Evolutionary conservation across 2,888 invertebrate genomes (phyloP).

Genomic region (Disparrhopalites patrizii): DNA sequence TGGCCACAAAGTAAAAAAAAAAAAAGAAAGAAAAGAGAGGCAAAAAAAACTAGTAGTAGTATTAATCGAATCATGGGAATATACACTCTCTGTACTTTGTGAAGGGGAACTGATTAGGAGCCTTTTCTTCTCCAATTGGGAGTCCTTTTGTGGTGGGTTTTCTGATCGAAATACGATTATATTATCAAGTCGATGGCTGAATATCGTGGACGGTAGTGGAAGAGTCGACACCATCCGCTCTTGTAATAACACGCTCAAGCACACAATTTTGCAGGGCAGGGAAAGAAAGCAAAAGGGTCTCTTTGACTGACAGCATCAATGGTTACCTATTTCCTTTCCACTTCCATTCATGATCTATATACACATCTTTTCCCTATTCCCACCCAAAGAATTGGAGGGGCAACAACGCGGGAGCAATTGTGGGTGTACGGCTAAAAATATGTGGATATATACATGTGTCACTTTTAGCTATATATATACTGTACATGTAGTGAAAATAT

Average conservation of each 20-base stretch:
- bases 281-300: conserved; percentile 27
- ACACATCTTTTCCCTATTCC: background rate
- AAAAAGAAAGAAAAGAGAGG: conserved; percentile 17
- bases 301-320: conserved; percentile 35
- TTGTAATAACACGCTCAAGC: conserved; percentile 13
- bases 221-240: conserved; percentile 20
- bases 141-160: conserved; percentile 25
- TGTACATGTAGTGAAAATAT: background rate
- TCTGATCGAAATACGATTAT: conserved; percentile 37
- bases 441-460: no score
- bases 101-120: conserved; percentile 37
- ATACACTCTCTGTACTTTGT: conserved; percentile 31
- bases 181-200: conserved; percentile 22
- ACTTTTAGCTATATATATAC: background rate
- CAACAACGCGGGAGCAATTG: background rate
- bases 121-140: conserved; percentile 37
- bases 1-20: background rate
- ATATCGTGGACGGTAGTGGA: conserved; percentile 6
- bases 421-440: background rate
- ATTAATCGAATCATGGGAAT: conserved; percentile 37
- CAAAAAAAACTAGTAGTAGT: conserved; percentile 27
- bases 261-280: conserved; percentile 2
- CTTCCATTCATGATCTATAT: conserved; percentile 15
- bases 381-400: background rate
- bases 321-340: conserved; percentile 32